Evolutionary conservation across 2,888 invertebrate species (phyloP).

Genomic region (Chymomyza fuscimana): DNA sequence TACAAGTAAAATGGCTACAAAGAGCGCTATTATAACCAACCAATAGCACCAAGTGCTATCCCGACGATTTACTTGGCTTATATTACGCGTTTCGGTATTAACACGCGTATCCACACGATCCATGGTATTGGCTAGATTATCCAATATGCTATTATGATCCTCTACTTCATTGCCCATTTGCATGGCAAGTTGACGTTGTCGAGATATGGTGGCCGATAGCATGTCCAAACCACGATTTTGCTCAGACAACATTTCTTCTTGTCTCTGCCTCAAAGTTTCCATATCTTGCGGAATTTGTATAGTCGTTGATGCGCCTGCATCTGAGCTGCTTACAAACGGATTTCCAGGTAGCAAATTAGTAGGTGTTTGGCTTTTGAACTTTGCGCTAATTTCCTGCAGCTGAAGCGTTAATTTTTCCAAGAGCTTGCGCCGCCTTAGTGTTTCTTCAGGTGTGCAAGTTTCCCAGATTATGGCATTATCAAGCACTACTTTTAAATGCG

Average conservation of each 20-base stretch:
- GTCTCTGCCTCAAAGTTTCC: conserved; percentile 81
- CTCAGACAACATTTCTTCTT: conserved; percentile 84
- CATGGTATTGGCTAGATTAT: conserved; percentile 87
- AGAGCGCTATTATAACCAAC: conserved; percentile 85
- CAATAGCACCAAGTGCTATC: conserved; percentile 88
- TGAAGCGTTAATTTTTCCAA: conserved; percentile 83
- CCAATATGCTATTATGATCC: conserved; percentile 90
- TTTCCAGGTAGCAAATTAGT: neutral
- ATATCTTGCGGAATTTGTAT: conserved; percentile 78
- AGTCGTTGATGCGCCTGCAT: conserved; percentile 11
- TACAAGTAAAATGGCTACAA: conserved; percentile 85
- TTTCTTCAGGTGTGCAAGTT: conserved; percentile 80
- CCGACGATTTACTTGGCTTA: conserved; percentile 84
- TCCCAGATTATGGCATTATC: conserved; percentile 78
- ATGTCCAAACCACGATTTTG: conserved; percentile 89
- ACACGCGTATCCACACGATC: conserved; percentile 86
- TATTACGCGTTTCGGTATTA: conserved; percentile 84
- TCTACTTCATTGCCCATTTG: conserved; percentile 88
- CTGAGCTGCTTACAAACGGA: neutral
- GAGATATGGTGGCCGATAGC: conserved; percentile 86
- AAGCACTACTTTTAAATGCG: conserved; percentile 82
- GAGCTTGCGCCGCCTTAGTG: conserved; percentile 83
- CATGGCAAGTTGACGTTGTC: conserved; percentile 88
- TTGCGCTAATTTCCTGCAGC: conserved; percentile 81
- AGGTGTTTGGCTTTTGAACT: conserved; percentile 45